These are phyloP conservation scores for Batillaria attramentaria DNA, from an alignment of 1,140 invertebrate genomes.

Conservation along the genomic window DNA sequence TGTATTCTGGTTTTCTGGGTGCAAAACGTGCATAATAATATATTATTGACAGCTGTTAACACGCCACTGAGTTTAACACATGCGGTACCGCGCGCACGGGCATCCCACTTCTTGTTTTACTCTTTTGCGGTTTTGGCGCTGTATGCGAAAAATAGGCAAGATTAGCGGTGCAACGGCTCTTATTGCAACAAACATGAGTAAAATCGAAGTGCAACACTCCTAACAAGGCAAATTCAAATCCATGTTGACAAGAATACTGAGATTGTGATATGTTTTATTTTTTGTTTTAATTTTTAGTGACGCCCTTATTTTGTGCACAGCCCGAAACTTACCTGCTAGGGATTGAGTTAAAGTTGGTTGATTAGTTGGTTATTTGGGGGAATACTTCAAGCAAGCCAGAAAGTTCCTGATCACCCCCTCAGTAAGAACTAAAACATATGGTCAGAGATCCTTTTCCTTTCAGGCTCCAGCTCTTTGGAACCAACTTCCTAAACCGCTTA, in stretches of 20 bases:
- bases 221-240: neutral
- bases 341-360: too few species aligned
- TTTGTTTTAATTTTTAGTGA: neutral
- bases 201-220: neutral
- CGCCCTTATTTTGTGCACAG: neutral
- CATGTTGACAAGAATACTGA: neutral
- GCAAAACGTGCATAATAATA: neutral
- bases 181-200: neutral
- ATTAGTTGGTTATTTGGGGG: too few species aligned
- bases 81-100: too few species aligned
- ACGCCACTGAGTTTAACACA: too few species aligned
- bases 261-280: neutral
- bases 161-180: neutral
- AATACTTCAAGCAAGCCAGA: too few species aligned
- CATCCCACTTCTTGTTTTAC: neutral
- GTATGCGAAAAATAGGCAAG: neutral
- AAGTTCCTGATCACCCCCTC: too few species aligned
- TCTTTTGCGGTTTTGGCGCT: neutral
- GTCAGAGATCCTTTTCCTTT: too few species aligned
- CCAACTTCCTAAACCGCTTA: too few species aligned
- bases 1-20: too few species aligned
- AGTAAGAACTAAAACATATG: too few species aligned
- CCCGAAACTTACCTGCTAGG: too few species aligned
- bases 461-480: too few species aligned
- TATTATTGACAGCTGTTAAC: neutral